A percentile compares a stretch with the other conserved stretches of the same genome.
Evolutionary conservation across 2,888 invertebrate genomes (phyloP).

Genomic region (Erebia aethiops): DNA sequence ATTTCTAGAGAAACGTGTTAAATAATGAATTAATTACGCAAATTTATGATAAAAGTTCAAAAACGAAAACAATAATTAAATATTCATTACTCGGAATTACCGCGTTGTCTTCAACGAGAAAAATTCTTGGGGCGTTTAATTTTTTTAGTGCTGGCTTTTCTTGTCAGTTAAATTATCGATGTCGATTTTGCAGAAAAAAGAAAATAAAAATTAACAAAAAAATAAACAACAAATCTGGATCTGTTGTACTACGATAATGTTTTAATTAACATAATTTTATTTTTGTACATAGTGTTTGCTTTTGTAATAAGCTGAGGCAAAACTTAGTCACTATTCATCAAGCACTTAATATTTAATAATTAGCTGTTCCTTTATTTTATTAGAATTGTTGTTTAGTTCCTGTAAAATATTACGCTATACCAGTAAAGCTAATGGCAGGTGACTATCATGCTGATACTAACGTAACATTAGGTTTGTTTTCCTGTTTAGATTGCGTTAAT

Average conservation of each 20-base stretch:
- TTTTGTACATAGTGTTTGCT: too few species aligned
- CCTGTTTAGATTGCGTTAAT: background rate
- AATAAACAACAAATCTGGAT: too few species aligned
- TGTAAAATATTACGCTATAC: background rate
- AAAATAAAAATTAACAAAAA: too few species aligned
- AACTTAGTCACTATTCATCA: too few species aligned
- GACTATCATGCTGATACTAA: background rate
- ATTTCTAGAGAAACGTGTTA: conserved; percentile 61
- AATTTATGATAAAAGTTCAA: conserved; percentile 63
- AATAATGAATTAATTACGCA: conserved; percentile 67
- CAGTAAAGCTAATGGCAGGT: background rate
- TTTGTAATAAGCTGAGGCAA: too few species aligned
- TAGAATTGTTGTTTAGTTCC: background rate
- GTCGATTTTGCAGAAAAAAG: conserved; percentile 12
- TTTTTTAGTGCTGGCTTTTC: conserved; percentile 41
- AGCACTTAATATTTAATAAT: too few species aligned
- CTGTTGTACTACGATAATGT: too few species aligned
- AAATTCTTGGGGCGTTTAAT: conserved; percentile 50
- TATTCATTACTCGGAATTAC: conserved; percentile 74
- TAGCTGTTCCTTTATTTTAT: too few species aligned
- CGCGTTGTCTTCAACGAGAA: conserved; percentile 55
- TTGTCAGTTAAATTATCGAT: conserved; percentile 14
- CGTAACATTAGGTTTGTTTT: background rate
- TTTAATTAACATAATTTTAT: too few species aligned
- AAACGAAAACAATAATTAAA: conserved; percentile 72